These are phyloP conservation scores for Molossus molossus DNA, from an alignment of 2,797 vertebrate species.

Conservation along the genomic window DNA sequence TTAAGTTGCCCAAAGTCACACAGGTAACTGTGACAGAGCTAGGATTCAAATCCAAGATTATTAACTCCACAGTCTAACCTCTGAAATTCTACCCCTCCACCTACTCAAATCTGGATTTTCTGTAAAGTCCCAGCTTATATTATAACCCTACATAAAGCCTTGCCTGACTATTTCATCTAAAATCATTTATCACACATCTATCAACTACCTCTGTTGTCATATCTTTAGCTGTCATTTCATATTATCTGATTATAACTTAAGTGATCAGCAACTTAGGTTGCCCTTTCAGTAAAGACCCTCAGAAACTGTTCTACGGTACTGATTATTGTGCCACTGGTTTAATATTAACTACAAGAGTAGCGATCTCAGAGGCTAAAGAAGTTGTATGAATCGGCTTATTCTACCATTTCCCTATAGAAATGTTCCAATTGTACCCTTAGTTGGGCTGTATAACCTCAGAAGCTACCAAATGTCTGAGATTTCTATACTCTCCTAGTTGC, in stretches of 20 bases:
- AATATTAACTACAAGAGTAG: neutral
- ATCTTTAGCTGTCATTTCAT: neutral
- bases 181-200: neutral
- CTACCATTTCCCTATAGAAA: slow-evolving; percentile 14
- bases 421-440: neutral
- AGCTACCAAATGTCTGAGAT: slow-evolving; percentile 28
- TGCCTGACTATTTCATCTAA: slow-evolving; percentile 50
- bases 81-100: neutral
- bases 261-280: neutral
- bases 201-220: neutral
- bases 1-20: slow-evolving; percentile 24
- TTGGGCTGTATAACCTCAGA: slow-evolving; percentile 10
- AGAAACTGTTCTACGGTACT: neutral
- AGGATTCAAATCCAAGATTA: slow-evolving; percentile 15
- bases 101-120: slow-evolving; percentile 57
- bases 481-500: neutral
- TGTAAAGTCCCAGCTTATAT: neutral
- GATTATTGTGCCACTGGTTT: neutral
- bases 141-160: slow-evolving; percentile 35
- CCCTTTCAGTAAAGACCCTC: slow-evolving; percentile 16
- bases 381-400: neutral
- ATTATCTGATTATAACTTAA: slow-evolving; percentile 52
- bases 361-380: slow-evolving; percentile 20
- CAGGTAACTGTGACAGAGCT: neutral
- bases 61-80: neutral